phyloP scores from a whole-genome alignment of 2,113 vertebrate genomes.

The Serranochromis macrocephalus region DNA sequence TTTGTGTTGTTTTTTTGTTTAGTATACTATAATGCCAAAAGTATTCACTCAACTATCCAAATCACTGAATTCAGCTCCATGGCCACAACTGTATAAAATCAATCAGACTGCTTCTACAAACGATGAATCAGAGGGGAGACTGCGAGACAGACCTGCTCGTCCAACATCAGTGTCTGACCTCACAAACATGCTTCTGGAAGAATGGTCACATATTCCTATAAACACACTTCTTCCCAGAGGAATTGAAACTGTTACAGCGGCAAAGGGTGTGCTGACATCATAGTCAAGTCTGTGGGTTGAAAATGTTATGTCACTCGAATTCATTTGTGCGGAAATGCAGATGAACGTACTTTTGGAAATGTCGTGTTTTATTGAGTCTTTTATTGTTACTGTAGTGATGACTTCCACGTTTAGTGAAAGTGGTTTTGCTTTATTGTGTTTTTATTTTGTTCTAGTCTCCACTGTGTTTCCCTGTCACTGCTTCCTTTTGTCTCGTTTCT shows the following conservation, averaged over 20 bases:
- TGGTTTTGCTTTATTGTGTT: neutral
- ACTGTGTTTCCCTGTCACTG: neutral
- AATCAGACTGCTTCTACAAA: neutral
- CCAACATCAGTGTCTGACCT: neutral
- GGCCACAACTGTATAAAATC: neutral
- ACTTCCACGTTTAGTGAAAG: neutral
- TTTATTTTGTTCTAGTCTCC: neutral
- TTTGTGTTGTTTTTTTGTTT: neutral
- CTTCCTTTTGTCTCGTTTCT: neutral
- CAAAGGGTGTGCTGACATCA: neutral
- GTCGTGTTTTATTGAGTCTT: neutral
- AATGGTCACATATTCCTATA: neutral
- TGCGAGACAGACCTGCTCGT: neutral
- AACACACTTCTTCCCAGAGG: neutral
- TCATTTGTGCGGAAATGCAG: neutral
- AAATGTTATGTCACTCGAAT: neutral
- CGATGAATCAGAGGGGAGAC: neutral
- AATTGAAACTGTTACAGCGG: neutral
- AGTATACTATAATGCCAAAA: neutral
- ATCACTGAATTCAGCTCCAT: neutral
- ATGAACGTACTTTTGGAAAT: neutral
- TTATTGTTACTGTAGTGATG: neutral
- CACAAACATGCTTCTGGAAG: neutral
- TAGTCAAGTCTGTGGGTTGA: neutral
- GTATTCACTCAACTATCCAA: neutral